Base-by-base conservation (phyloP, 2,797 vertebrate genomes). In the Myotis planiceps region DNA sequence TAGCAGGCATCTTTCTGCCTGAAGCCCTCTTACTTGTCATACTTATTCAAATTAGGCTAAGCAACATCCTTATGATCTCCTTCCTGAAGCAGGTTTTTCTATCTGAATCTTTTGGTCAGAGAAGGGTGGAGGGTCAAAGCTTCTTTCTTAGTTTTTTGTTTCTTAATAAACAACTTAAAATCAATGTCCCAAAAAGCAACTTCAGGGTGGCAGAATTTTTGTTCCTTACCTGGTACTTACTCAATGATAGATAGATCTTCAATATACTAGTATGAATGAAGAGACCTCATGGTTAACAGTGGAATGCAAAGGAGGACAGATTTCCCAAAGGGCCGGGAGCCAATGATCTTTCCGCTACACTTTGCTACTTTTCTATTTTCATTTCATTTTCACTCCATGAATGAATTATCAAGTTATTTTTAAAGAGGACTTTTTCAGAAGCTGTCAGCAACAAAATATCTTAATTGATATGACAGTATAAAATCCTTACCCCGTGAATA, bases 381-480 rank as follows among this genome's bases (percentile, higher is more conserved):
- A 74, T 78, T 81, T 82, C 34, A 92, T 66, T 34, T 78, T 83
- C 29, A 71, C 18, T 29, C 83, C 34, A 85, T 74, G 82, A 94
- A n/a, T 85, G 6, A 79, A 82, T 86, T 72, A 19, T 63, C 55
- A 85, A 92, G 32, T 58, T 39, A 39, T 93, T 78, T 75, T 86
- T 69, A 65, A 90, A 88, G 18, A 92, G 68, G 14, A 29, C 7
- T 86, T 92, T 94, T 85, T 84, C 51, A 79, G 74, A 82, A 88
- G 49, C 16, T 88, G 55, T 55, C 37, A 74, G 47, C 23, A 87
- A 21, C 42, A 88, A 39, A 51, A 85, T 58, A 68, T 10, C 27
- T 71, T 82, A 58, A 79, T n/a, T 87, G 72, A 63, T 80, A 88
- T 12, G 21, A 79, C 23, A 37, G 7, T 78, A 21, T 93, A 82